Base-by-base conservation (phyloP, 2,797 vertebrate species). In the Syngnathus acus region DNA sequence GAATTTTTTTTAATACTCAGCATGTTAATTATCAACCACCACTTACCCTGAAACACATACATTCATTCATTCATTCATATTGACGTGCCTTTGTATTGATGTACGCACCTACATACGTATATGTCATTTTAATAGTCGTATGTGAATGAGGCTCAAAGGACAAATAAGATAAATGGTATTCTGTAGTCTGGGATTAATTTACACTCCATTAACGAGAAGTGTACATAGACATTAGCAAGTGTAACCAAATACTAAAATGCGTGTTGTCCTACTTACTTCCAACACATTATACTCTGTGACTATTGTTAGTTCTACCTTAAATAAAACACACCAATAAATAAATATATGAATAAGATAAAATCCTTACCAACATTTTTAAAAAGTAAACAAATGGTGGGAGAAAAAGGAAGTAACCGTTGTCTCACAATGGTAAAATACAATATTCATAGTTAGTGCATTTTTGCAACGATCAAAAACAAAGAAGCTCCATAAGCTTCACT, bases 391-490 rank as follows among this genome's bases (percentile, higher is more conserved):
- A 38, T 62, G 7, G 14, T 23, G 23, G 21, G 57, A 72, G 65
- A 63, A 70, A 51, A 84, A 83, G 13, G 42, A 62, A 45, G 11
- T 23, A 64, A 60, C 9, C 17, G 14, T 9, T 6, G 16, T 19
- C 37, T 76, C 68, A 72, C 48, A 78, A 16, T 54, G 62, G 62
- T 75, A 67, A 53, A 50, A 76, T 42, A 43, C 19, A n/a, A 19
- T 42, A 11, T 83, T 72, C 81, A 82, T 80, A 72, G 32, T 32
- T 32, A 32, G 32, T 32, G 32, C 32, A 85, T 84, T 75, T 82
- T 55, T 68, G 66, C 75, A 77, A 84, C 74, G 73, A 76, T 83
- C 83, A 74, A 84, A 78, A 78, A 82, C 70, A 70, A 72, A 69
- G 72, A 73, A 77, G 66, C 73, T 72, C 84, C 84, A 83, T 73